Evolutionary conservation across 2,888 invertebrate species (phyloP).

Genomic region (Leucophenga maculata): DNA sequence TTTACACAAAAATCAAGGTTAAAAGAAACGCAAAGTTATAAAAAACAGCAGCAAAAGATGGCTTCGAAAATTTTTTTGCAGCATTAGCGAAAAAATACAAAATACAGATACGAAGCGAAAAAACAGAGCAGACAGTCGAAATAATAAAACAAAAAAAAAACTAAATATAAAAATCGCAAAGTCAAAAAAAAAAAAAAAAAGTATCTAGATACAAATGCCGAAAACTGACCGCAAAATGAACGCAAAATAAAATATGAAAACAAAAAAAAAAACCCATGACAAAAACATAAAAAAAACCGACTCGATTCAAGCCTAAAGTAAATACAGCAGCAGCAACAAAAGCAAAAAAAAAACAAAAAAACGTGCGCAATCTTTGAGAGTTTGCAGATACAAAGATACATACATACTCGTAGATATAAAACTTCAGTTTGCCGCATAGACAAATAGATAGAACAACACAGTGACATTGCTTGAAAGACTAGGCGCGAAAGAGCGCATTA

Average conservation of each 20-base stretch:
- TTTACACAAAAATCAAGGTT: slow-evolving; percentile 64
- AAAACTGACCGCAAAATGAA: slow-evolving; percentile 50
- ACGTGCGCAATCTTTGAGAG: too few relatives aligned
- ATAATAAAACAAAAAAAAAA: slow-evolving; percentile 17
- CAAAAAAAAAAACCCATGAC: background rate
- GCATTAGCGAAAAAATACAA: background rate
- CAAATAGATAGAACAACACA: background rate
- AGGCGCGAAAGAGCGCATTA: slow-evolving; percentile 42
- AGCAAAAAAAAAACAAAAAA: too few relatives aligned
- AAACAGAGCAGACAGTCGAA: slow-evolving; percentile 1
- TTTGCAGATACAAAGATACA: too few relatives aligned
- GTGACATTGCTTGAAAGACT: background rate
- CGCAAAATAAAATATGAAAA: background rate
- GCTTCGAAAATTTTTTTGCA: slow-evolving; percentile 2
- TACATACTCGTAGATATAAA: too few relatives aligned
- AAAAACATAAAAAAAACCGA: background rate
- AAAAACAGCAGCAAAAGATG: background rate
- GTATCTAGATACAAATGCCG: too few relatives aligned
- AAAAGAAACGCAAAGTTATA: slow-evolving; percentile 41
- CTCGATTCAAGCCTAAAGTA: background rate
- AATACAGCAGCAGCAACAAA: slow-evolving; percentile 12
- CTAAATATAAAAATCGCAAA: background rate
- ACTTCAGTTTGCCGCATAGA: too few relatives aligned
- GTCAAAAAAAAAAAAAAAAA: too few relatives aligned
- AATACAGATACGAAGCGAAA: background rate